Evolutionary conservation across 1,140 invertebrate genomes (phyloP).

Genomic region (Asobara japonica): DNA sequence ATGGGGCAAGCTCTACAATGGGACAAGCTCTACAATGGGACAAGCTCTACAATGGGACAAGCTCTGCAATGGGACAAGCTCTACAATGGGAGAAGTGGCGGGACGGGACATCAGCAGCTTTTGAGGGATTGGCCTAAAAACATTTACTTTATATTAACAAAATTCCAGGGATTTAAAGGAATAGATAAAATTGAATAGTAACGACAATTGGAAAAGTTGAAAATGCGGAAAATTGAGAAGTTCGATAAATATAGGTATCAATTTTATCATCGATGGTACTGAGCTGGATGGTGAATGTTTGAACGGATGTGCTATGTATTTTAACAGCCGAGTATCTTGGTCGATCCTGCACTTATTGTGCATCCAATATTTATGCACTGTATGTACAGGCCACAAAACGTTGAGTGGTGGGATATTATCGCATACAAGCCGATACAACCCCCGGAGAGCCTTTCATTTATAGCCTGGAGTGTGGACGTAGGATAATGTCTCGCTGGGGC

Average conservation of each 20-base stretch:
- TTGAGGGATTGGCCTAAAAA: too few relatives aligned
- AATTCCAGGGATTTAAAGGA: too few relatives aligned
- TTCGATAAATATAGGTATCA: too few relatives aligned
- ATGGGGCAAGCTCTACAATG: too few relatives aligned
- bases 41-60: too few relatives aligned
- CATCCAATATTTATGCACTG: neutral
- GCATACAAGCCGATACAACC: neutral
- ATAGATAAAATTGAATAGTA: too few relatives aligned
- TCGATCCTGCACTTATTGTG: neutral
- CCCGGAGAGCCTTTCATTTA: neutral
- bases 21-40: too few relatives aligned
- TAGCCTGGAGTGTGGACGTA: neutral
- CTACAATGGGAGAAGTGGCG: too few relatives aligned
- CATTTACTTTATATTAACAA: too few relatives aligned
- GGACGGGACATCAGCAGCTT: too few relatives aligned
- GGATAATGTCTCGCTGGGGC: neutral
- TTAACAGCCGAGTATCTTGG: neutral
- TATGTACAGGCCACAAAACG: neutral
- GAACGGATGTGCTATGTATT: neutral
- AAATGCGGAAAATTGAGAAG: too few relatives aligned
- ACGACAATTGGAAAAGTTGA: neutral
- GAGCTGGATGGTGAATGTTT: neutral
- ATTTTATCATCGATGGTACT: neutral
- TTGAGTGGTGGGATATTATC: conserved; percentile 7
- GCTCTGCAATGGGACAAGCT: too few relatives aligned